phyloP scores from a whole-genome alignment of 2,113 vertebrate species.

The Beaufortia kweichowensis region DNA sequence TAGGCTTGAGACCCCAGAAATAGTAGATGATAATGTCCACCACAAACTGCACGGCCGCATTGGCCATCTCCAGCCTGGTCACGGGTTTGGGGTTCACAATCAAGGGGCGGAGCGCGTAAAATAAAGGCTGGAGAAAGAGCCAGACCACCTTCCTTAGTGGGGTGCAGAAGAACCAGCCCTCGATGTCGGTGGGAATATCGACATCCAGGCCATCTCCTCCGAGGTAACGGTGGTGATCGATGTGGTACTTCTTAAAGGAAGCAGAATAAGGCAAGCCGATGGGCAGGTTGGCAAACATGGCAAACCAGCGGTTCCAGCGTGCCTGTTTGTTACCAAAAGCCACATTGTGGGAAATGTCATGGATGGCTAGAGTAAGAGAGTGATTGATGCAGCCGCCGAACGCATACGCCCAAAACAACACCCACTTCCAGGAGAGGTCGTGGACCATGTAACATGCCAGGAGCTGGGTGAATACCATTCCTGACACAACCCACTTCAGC shows the following conservation, averaged over 20 bases:
- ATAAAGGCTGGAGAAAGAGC: slow-evolving; percentile 88
- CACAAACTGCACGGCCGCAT: slow-evolving; percentile 79
- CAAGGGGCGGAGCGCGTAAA: slow-evolving; percentile 87
- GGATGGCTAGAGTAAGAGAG: slow-evolving; percentile 92
- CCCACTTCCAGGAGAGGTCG: slow-evolving; percentile 90
- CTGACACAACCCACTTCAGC: slow-evolving; percentile 91
- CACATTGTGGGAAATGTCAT: slow-evolving; percentile 95
- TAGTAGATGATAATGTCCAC: slow-evolving; percentile 76
- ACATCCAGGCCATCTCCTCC: slow-evolving; percentile 88
- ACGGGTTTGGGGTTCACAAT: slow-evolving; percentile 89
- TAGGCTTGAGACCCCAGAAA: slow-evolving; percentile 86
- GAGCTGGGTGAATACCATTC: slow-evolving; percentile 86
- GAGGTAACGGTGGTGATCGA: slow-evolving; percentile 96
- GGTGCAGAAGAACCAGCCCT: slow-evolving; percentile 95
- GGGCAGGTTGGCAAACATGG: slow-evolving; percentile 93
- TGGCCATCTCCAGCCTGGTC: slow-evolving; percentile 84
- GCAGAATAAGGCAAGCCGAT: slow-evolving; percentile 90
- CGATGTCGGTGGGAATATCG: slow-evolving; percentile 87
- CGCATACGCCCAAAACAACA: slow-evolving; percentile 91
- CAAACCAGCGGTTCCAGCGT: slow-evolving; percentile 91
- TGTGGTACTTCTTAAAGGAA: slow-evolving; percentile 97
- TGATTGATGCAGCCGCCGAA: slow-evolving; percentile 96
- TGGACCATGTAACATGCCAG: slow-evolving; percentile 85
- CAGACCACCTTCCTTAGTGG: slow-evolving; percentile 88
- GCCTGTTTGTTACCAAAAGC: slow-evolving; percentile 87